Evolutionary conservation across 2,888 invertebrate species (phyloP), one percentile per base, ranked within the genome.

Genomic region (Drosophila nigricruria): DNA sequence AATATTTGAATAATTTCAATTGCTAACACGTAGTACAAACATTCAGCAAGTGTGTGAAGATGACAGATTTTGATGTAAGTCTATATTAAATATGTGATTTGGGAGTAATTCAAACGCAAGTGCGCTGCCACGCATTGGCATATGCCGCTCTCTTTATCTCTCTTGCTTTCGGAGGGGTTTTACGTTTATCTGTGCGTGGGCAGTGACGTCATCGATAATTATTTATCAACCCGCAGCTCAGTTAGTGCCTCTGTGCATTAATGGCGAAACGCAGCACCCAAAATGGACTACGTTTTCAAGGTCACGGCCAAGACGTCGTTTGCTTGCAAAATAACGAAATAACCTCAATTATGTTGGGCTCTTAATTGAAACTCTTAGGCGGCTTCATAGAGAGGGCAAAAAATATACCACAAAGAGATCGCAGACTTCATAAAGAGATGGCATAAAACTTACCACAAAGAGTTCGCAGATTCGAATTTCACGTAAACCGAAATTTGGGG

Each of bases 11-110:
- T 49, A 74, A 75, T 68, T 77, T 65, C 18, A 87, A 84, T 80
- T 63, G 34, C 12, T 65, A 82, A 79, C 79, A 64, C 34, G 30
- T 57, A 27, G 40, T 36, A 66, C 4, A 40, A 50, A 27, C 45
- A 47, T 52, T 10, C 42, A 64, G 27, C 47, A 61, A 56, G 68
- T 70, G 71, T 64, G 38, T 45, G 56, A 14, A 75, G 53, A 89
- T 88, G 90, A 71, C 77, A 4, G 88, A 89, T 58, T 77, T 90
- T 20, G 90, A 89, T 72, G 89, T 89, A 82, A 89, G 89, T 90
- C 60, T 34, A 43, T 38, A 50, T 42, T 16, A 12, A 25, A 25
- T 16, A 20, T n/a, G 25, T 23, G 12, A 63, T 30, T 14, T n/a
- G 25, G 49, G 50, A 12, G 32, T 30, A 38, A 16, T 20, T 20